Evolutionary conservation across 2,888 invertebrate genomes (phyloP).

Genomic region (Phaedon cochleariae): DNA sequence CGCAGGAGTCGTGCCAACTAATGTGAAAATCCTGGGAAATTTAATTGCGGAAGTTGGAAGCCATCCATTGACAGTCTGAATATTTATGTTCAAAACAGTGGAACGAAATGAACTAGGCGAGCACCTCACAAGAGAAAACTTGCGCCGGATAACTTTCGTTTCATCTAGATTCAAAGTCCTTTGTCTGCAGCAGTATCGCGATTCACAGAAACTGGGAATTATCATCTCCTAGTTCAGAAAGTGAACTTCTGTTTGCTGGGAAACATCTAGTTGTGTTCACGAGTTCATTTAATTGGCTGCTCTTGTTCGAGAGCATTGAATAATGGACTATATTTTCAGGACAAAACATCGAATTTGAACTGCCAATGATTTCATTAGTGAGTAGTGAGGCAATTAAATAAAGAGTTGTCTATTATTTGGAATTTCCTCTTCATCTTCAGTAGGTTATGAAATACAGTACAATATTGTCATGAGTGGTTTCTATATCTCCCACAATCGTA

Average conservation of each 20-base stretch:
- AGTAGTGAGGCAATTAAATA: too few species aligned
- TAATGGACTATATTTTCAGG: background rate
- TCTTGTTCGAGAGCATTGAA: background rate
- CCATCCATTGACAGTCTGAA: constrained; percentile 11
- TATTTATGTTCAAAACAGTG: constrained; percentile 16
- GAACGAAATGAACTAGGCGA: constrained; percentile 4
- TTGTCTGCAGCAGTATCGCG: background rate
- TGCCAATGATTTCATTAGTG: too few species aligned
- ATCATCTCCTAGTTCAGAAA: background rate
- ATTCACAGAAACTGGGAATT: background rate
- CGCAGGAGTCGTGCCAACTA: background rate
- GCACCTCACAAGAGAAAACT: constrained; percentile 8
- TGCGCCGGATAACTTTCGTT: background rate
- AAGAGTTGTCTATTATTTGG: too few species aligned
- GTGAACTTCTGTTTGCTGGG: background rate
- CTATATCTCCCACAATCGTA: too few species aligned
- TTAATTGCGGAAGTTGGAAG: constrained; percentile 19
- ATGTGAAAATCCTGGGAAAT: background rate
- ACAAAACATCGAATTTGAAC: too few species aligned
- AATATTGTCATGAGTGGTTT: too few species aligned
- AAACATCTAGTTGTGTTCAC: background rate
- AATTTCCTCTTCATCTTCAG: too few species aligned
- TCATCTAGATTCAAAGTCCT: constrained; percentile 12
- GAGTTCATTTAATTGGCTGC: background rate
- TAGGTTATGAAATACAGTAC: too few species aligned